Base-by-base conservation (phyloP, 2,888 invertebrate species). In the Cantharis nigra region DNA sequence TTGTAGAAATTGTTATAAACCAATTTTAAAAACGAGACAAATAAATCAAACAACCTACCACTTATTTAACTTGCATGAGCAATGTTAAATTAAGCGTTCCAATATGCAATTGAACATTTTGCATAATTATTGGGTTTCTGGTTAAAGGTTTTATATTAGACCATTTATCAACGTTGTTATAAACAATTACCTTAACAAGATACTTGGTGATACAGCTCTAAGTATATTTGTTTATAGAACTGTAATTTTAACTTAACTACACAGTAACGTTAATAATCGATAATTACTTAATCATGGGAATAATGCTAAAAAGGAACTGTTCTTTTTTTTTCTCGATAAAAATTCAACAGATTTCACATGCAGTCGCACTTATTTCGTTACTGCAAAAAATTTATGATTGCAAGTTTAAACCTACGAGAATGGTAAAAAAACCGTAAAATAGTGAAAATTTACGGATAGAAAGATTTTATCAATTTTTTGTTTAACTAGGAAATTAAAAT, bases 211-310 rank as follows among this genome's bases (percentile, higher is more conserved):
- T 67, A 23, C 26, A 49, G 49, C 49, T 49, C 49, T 16, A 67
- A 67, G 72, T 49, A 20, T 72, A 72, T 33, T 63, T 70, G 77
- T 77, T 74, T 77, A 71, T 77, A 71, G 77, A 74, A 74, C 77
- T 74, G 63, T 14, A 16, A 67, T 49, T 67, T 72, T 74, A n/a
- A 49, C 7, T 49, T 49, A 49, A 49, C 49, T n/a, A 49, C 13
- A 49, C n/a, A 2, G 49, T 49, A 49, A 49, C 3, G 49, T 49
- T 49, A 49, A 49, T 49, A 49, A 49, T 49, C 49, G n/a, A 49
- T 49, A 49, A 49, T 49, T 49, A 49, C 49, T 49, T 49, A 49
- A 49, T 49, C 49, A 49, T 49, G 49, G 49, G 49, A 49, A 49
- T 49, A 49, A 49, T n/a, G 49, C 26, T 13, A 33, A 33, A 33